Conservation (phyloP, 1,140 invertebrate species). For the Ceratitis capitata region DNA sequence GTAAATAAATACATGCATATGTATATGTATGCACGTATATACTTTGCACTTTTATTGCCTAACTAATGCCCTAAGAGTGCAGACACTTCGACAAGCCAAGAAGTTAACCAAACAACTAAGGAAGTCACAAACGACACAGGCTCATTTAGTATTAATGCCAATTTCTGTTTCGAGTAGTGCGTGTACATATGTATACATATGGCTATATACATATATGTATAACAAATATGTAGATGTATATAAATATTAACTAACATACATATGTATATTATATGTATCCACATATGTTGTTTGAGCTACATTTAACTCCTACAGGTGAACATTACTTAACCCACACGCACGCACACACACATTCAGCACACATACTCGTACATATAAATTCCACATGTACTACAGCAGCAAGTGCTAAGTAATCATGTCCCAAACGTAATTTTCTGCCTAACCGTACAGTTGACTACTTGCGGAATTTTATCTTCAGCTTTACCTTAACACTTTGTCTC, state of each 20-base stretch:
- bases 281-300: too few relatives aligned
- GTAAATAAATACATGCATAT: not conserved
- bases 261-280: too few relatives aligned
- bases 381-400: not conserved
- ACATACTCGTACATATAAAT: too few relatives aligned
- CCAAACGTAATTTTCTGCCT: not conserved
- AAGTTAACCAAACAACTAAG: not conserved
- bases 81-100: not conserved
- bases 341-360: too few relatives aligned
- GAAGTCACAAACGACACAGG: not conserved
- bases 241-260: too few relatives aligned
- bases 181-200: not conserved
- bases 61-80: not conserved
- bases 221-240: not conserved
- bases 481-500: not conserved
- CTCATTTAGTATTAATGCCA: slow-evolving; percentile 34
- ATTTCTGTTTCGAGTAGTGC: slow-evolving; percentile 12
- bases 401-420: slow-evolving; percentile 7
- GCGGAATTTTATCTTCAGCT: not conserved
- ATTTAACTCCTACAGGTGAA: not conserved
- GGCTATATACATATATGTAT: not conserved
- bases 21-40: not conserved
- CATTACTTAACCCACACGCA: not conserved
- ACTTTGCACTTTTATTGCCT: not conserved
- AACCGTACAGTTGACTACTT: not conserved